Evolutionary conservation across 2,113 vertebrate species (phyloP).

Genomic region (Phalacrocorax carbo): DNA sequence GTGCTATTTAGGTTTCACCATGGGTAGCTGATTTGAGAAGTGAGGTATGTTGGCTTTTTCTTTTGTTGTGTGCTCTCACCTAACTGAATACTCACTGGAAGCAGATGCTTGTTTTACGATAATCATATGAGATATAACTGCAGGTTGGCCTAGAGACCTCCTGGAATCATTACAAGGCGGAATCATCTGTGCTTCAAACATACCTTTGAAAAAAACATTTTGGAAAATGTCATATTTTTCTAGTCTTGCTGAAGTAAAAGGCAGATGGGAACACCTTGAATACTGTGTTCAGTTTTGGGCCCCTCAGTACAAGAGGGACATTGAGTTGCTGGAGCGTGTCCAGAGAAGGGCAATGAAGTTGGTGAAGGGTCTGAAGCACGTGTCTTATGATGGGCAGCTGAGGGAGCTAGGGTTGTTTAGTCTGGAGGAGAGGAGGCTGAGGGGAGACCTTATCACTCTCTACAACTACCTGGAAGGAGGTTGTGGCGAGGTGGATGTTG

Average conservation of each 20-base stretch:
- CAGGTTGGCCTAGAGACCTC: not conserved
- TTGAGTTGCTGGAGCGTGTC: too few species aligned
- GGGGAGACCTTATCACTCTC: too few species aligned
- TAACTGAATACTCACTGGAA: not conserved
- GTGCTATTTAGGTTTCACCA: not conserved
- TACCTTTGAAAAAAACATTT: not conserved
- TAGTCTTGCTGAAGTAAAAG: not conserved
- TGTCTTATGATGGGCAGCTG: too few species aligned
- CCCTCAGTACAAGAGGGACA: too few species aligned
- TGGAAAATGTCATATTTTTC: not conserved
- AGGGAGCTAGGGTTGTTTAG: too few species aligned
- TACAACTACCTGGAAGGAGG: too few species aligned
- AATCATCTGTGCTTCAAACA: not conserved
- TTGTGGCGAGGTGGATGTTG: too few species aligned
- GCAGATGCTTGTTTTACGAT: not conserved
- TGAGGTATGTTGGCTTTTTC: not conserved
- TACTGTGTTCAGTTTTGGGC: too few species aligned
- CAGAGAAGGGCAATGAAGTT: too few species aligned
- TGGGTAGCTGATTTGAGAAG: not conserved
- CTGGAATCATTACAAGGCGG: not conserved
- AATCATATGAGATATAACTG: not conserved
- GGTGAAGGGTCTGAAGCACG: too few species aligned
- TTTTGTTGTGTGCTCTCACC: not conserved
- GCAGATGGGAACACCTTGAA: not conserved
- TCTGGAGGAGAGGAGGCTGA: too few species aligned